phyloP scores from a whole-genome alignment of 2,113 vertebrate genomes.

The Hippolais icterina region DNA sequence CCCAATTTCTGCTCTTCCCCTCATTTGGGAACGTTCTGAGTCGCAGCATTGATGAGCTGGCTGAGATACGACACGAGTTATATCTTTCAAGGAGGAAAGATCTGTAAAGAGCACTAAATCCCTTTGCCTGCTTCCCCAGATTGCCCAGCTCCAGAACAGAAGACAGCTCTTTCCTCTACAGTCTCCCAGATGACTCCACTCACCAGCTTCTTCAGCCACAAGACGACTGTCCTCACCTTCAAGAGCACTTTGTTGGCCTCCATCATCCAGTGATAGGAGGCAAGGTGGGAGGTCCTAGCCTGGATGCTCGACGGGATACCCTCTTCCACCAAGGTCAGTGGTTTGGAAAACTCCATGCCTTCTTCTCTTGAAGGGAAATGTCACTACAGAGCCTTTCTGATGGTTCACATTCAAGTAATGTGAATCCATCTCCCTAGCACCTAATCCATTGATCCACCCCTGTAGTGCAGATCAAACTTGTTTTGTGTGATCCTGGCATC shows the following conservation, averaged over 20 bases:
- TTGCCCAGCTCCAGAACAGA: constrained; percentile 52
- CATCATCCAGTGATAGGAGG: constrained; percentile 51
- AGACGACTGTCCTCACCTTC: constrained; percentile 59
- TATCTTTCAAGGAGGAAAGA: background rate
- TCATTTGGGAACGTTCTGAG: background rate
- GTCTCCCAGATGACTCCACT: constrained; percentile 77
- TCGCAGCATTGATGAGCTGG: background rate
- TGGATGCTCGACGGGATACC: constrained; percentile 56
- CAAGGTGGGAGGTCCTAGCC: background rate
- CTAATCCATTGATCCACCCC: background rate
- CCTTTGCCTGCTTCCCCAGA: background rate
- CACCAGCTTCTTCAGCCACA: constrained; percentile 75
- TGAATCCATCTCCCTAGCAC: background rate
- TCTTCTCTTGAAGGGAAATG: background rate
- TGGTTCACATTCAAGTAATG: background rate
- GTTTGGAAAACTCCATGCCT: background rate
- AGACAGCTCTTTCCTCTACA: constrained; percentile 75
- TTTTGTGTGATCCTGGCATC: background rate
- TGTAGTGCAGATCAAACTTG: background rate
- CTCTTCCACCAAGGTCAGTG: constrained; percentile 72
- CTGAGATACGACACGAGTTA: background rate
- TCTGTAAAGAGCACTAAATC: background rate
- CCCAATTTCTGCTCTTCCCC: background rate
- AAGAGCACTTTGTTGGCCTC: constrained; percentile 59
- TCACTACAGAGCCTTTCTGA: background rate